A percentile compares a stretch with the other conserved stretches of the same genome.
These are phyloP conservation scores for Calidris pugnax DNA, from an alignment of 2,113 vertebrate genomes.

Conservation along the genomic window DNA sequence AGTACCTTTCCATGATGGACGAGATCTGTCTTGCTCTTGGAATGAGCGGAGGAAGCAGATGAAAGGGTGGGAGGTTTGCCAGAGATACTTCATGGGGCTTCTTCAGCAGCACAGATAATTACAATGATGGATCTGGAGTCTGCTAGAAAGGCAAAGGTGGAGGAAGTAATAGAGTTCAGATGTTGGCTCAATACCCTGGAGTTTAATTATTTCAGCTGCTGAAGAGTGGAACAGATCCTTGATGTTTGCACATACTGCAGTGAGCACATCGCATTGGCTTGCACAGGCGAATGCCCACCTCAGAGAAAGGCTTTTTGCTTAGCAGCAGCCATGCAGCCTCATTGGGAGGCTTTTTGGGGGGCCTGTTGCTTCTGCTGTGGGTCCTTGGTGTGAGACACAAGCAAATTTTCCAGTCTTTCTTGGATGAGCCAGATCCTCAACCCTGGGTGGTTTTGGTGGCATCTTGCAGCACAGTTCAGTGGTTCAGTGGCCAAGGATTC, in stretches of 20 bases:
- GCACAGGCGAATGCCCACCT: neutral
- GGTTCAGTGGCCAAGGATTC: neutral
- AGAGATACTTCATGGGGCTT: neutral
- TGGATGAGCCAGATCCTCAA: neutral
- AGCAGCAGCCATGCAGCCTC: neutral
- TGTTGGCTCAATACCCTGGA: neutral
- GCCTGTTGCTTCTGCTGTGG: neutral
- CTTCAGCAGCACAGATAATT: neutral
- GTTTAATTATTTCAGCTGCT: constrained; percentile 41
- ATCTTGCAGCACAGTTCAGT: neutral
- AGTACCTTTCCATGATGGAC: neutral
- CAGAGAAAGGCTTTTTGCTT: neutral
- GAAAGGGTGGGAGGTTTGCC: neutral
- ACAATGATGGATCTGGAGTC: neutral
- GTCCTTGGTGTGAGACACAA: neutral
- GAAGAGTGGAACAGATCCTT: neutral
- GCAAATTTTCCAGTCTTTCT: neutral
- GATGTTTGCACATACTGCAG: neutral
- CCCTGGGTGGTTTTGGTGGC: neutral
- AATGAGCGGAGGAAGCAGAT: neutral
- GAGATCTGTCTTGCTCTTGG: neutral
- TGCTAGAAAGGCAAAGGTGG: neutral
- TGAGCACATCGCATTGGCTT: accelerated
- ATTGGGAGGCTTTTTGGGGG: neutral
- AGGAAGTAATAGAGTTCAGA: neutral